Conservation (phyloP, 1,140 invertebrate species). For the Sitophilus oryzae region DNA sequence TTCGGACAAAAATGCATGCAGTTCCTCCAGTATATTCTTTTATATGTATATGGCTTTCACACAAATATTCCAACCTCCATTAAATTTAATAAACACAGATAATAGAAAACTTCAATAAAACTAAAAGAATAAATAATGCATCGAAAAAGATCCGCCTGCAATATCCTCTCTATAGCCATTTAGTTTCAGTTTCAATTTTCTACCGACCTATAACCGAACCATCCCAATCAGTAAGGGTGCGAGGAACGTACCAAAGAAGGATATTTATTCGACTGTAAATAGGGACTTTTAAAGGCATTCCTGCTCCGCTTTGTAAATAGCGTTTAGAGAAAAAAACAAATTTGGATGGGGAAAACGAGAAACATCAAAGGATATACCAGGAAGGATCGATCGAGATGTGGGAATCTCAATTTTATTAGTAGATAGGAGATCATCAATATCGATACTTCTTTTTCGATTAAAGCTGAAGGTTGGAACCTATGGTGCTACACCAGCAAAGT, state of each 20-base stretch:
- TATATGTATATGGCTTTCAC: too few species aligned
- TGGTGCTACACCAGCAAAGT: too few species aligned
- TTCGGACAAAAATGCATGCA: too few species aligned
- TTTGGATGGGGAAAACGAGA: not conserved
- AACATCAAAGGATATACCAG: not conserved
- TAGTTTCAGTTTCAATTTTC: not conserved
- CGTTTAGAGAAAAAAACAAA: not conserved
- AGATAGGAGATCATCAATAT: not conserved
- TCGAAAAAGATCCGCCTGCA: too few species aligned
- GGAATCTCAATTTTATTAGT: not conserved
- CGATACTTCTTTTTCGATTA: not conserved
- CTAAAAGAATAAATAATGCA: too few species aligned
- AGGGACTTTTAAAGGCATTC: not conserved
- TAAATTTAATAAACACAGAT: too few species aligned
- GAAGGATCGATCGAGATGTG: not conserved
- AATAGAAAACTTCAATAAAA: too few species aligned
- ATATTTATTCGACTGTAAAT: not conserved
- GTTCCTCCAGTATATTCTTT: too few species aligned
- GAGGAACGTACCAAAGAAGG: not conserved
- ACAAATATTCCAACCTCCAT: too few species aligned
- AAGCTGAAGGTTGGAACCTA: too few species aligned
- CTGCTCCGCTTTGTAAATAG: not conserved
- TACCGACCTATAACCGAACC: not conserved
- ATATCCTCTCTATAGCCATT: too few species aligned
- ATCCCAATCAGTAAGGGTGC: not conserved